Evolutionary conservation across 1,140 invertebrate species (phyloP).

Genomic region (Colletes gigas): DNA sequence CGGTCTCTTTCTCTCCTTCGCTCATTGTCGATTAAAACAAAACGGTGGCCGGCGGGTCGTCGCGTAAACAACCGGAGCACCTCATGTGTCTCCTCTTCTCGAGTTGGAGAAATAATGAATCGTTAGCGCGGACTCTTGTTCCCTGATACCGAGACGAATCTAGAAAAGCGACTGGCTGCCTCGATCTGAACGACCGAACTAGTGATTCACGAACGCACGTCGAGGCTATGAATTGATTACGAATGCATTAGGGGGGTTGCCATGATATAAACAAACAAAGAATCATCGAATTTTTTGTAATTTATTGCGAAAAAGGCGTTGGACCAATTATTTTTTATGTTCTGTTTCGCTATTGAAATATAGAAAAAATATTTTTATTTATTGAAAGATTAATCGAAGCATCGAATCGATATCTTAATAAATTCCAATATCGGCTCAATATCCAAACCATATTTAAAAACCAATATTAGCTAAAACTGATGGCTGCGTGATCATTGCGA

Average conservation of each 20-base stretch:
- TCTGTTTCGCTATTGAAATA: too few species aligned
- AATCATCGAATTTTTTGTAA: too few species aligned
- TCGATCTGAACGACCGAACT: too few species aligned
- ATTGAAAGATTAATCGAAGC: too few species aligned
- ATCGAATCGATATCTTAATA: too few species aligned
- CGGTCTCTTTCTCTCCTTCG: constrained; percentile 37
- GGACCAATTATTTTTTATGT: too few species aligned
- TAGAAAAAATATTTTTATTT: too few species aligned
- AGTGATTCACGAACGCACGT: constrained; percentile 6
- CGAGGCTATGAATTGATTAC: not conserved
- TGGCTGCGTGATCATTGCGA: not conserved
- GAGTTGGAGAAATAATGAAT: constrained; percentile 47
- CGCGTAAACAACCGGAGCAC: constrained; percentile 46
- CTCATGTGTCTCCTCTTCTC: constrained; percentile 10
- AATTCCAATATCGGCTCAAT: too few species aligned
- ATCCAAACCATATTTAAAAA: too few species aligned
- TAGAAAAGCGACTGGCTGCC: not conserved
- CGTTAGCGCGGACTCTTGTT: constrained; percentile 39
- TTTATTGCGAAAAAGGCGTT: too few species aligned
- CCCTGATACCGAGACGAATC: not conserved
- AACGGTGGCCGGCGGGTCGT: constrained; percentile 56
- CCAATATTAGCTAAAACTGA: too few species aligned
- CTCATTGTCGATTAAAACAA: constrained; percentile 75
- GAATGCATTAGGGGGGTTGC: not conserved
- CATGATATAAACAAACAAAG: too few species aligned